These are phyloP conservation scores for Copsychus sechellarum DNA, from an alignment of 2,113 vertebrate genomes.

Conservation along the genomic window DNA sequence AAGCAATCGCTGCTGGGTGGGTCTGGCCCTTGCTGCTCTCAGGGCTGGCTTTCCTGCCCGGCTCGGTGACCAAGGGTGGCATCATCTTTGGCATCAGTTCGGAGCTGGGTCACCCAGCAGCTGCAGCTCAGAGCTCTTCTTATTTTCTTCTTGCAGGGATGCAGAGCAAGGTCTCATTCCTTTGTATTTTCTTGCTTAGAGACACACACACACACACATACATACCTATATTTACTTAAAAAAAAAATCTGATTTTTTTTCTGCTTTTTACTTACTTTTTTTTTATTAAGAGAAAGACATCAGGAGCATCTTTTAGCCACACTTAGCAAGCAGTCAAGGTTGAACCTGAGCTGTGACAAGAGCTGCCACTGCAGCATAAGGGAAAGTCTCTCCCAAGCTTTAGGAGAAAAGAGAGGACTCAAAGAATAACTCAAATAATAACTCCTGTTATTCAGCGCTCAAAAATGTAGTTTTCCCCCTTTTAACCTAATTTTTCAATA, in stretches of 20 bases:
- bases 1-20: not conserved
- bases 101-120: not conserved
- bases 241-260: not conserved
- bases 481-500: too few relatives aligned
- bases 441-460: too few relatives aligned
- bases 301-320: accelerated
- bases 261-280: not conserved
- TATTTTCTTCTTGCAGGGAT: not conserved
- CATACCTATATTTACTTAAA: too few relatives aligned
- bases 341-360: not conserved
- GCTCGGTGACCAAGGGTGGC: not conserved
- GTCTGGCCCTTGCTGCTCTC: not conserved
- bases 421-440: not conserved
- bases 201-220: accelerated
- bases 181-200: not conserved
- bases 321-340: accelerated
- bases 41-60: not conserved
- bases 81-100: not conserved
- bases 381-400: not conserved
- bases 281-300: too few relatives aligned
- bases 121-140: not conserved
- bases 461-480: too few relatives aligned
- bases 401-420: not conserved
- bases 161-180: not conserved
- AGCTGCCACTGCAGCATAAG: not conserved